Conservation (phyloP, 2,888 invertebrate species). For the Lydus trimaculatus region DNA sequence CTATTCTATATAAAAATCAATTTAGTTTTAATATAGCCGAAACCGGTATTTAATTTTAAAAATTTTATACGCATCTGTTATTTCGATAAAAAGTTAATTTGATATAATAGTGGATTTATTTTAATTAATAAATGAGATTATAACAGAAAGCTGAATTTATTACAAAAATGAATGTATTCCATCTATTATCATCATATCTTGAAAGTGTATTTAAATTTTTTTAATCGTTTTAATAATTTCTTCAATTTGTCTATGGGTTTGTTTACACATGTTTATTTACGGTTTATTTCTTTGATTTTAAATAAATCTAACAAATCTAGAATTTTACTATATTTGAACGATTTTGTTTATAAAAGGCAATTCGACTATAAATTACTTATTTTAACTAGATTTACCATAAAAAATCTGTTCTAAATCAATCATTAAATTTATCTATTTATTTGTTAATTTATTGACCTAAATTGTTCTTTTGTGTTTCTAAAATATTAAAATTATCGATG, state of each 20-base stretch:
- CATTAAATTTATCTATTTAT: background rate
- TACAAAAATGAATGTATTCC: background rate
- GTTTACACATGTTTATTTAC: background rate
- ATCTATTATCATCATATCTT: background rate
- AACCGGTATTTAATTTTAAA: background rate
- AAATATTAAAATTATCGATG: background rate
- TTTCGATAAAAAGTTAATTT: background rate
- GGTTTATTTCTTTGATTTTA: background rate
- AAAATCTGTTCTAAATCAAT: background rate
- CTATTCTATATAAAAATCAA: too few relatives aligned
- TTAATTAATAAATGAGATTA: background rate
- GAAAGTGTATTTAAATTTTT: background rate
- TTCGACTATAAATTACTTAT: background rate
- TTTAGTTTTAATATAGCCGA: background rate
- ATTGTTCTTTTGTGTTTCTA: background rate
- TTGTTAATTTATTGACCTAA: background rate
- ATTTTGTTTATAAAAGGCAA: background rate
- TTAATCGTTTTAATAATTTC: background rate
- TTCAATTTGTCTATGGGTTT: background rate
- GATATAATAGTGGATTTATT: too few relatives aligned
- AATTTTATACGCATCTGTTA: too few relatives aligned
- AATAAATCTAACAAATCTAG: background rate
- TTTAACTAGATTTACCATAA: background rate
- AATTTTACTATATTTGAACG: background rate
- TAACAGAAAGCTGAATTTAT: too few relatives aligned